Percentiles rank a stretch among this genome's conserved stretches.
Conservation (phyloP, 2,888 invertebrate genomes). For the Petrophora chlorosata region DNA sequence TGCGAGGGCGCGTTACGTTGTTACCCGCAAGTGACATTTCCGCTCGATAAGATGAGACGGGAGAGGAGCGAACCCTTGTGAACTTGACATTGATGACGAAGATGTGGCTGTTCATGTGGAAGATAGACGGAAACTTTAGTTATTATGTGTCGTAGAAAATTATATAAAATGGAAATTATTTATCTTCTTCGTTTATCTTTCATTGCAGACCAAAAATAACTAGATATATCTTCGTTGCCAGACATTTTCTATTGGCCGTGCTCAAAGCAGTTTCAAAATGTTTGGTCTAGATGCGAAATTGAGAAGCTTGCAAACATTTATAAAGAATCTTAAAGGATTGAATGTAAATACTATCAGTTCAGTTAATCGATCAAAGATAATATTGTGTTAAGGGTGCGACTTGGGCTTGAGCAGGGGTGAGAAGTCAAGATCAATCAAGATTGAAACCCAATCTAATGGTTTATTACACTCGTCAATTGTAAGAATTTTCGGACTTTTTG, state of each 20-base stretch:
- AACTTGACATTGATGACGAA: conserved; percentile 26
- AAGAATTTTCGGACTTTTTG: too few relatives aligned
- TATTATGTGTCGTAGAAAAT: not conserved
- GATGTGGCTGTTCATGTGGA: conserved; percentile 3
- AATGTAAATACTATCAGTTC: conserved; percentile 51
- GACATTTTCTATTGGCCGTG: too few relatives aligned
- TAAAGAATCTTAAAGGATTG: too few relatives aligned
- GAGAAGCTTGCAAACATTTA: too few relatives aligned
- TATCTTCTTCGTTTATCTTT: too few relatives aligned
- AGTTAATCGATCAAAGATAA: conserved; percentile 55
- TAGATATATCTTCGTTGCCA: too few relatives aligned
- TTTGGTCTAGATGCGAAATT: too few relatives aligned
- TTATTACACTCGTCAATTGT: conserved; percentile 36
- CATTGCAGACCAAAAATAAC: too few relatives aligned
- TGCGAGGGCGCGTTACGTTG: conserved; percentile 57
- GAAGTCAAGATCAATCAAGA: conserved; percentile 54
- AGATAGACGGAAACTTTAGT: conserved; percentile 5
- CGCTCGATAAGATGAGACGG: conserved; percentile 61
- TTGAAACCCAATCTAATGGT: conserved; percentile 39
- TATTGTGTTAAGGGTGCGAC: conserved; percentile 50
- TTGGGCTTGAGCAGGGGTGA: conserved; percentile 35
- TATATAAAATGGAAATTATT: too few relatives aligned
- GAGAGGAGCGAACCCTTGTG: conserved; percentile 21
- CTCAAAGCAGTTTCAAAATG: too few relatives aligned
- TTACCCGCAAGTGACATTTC: conserved; percentile 72